Evolutionary conservation across 2,113 vertebrate species (phyloP).

Genomic region (Empidonax traillii): DNA sequence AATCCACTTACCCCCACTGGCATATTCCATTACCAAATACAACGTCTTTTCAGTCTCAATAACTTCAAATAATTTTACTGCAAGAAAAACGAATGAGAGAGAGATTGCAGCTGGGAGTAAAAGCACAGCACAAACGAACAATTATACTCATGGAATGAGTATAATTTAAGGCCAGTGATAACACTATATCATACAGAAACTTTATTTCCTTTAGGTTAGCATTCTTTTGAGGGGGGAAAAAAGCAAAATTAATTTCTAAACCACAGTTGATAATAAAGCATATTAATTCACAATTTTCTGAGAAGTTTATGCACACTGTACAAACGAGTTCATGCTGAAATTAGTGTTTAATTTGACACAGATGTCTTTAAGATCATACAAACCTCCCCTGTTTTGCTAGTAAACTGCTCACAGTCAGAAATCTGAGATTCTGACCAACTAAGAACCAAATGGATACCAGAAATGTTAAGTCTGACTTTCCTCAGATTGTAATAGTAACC

Average conservation of each 20-base stretch:
- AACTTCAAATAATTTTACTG: conserved; percentile 97
- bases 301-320: neutral
- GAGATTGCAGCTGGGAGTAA: conserved; percentile 19
- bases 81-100: conserved; percentile 62
- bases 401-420: conserved; percentile 26
- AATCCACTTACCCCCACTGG: conserved; percentile 88
- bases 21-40: conserved; percentile 96
- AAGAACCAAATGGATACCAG: neutral
- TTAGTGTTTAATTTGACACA: conserved; percentile 34
- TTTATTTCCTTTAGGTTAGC: conserved; percentile 19
- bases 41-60: conserved; percentile 97
- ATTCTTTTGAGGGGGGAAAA: neutral
- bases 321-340: conserved; percentile 21
- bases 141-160: neutral
- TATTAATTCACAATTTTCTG: conserved; percentile 18
- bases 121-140: conserved; percentile 22
- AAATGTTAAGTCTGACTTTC: neutral
- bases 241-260: conserved; percentile 21
- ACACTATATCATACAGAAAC: neutral
- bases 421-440: neutral
- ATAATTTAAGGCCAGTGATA: neutral
- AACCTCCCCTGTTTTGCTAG: neutral
- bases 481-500: neutral
- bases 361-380: neutral
- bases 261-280: conserved; percentile 1